phyloP scores from a whole-genome alignment of 2,888 invertebrate species.

The Brachyptera risi region DNA sequence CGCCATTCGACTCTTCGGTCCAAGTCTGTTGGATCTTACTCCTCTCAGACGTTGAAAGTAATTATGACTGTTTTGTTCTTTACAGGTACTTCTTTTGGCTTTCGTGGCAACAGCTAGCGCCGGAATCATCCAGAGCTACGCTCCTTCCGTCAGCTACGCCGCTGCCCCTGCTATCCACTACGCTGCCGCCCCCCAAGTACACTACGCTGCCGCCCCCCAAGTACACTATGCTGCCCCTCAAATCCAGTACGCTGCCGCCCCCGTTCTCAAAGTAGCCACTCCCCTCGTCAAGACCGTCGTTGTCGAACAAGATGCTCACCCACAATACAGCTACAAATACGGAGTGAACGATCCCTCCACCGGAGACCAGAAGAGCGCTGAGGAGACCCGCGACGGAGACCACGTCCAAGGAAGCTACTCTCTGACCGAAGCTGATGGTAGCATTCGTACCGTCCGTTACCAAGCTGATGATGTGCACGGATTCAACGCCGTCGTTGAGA shows the following conservation, averaged over 20 bases:
- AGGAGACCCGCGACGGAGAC: conserved; percentile 22
- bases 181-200: conserved; percentile 39
- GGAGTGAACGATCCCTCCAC: conserved; percentile 21
- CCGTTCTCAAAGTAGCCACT: conserved; percentile 37
- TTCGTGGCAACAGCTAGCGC: conserved; percentile 58
- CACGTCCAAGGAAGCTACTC: conserved; percentile 19
- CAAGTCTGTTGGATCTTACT: too few relatives aligned
- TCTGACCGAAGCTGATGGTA: conserved; percentile 19
- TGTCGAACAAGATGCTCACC: conserved; percentile 23
- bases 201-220: conserved; percentile 35
- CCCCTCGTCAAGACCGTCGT: conserved; percentile 33
- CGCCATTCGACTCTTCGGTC: too few relatives aligned
- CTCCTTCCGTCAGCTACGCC: conserved; percentile 43
- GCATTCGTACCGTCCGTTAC: conserved; percentile 21
- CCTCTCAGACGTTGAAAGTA: too few relatives aligned
- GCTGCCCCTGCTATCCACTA: conserved; percentile 41
- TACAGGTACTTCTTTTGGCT: conserved; percentile 54
- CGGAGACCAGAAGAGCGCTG: conserved; percentile 18
- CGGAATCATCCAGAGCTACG: conserved; percentile 48
- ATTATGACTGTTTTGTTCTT: too few relatives aligned
- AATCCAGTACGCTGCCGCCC: conserved; percentile 14
- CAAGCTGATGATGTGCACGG: conserved; percentile 18
- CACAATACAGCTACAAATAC: conserved; percentile 19
- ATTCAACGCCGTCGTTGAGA: conserved; percentile 34
- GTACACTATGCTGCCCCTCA: conserved; percentile 33